Conservation (phyloP, 2,113 vertebrate species). For the Phasianus colchicus region DNA sequence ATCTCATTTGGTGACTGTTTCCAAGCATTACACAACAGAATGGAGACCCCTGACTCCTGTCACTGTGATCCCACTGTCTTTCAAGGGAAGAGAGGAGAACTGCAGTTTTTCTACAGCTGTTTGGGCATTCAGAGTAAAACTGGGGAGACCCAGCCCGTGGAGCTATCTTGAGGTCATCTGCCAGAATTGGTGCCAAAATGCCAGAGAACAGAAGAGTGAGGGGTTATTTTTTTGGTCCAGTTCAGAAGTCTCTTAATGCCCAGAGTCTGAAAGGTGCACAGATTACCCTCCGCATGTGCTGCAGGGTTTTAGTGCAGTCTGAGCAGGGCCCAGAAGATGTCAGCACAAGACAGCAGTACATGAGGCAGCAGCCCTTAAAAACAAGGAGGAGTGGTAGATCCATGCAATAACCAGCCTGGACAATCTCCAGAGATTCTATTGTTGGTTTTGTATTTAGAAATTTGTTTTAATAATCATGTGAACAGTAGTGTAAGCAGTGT, state of each 20-base stretch:
- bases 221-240: neutral
- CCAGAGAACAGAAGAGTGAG: neutral
- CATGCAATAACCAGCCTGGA: neutral
- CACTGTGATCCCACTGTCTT: neutral
- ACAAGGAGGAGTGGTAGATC: fast-evolving
- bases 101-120: neutral
- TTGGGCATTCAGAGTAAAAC: neutral
- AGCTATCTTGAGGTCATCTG: neutral
- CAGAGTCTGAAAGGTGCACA: neutral
- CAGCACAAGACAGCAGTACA: conserved; percentile 18
- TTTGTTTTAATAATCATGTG: neutral
- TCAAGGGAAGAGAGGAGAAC: neutral
- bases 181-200: neutral
- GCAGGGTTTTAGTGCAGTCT: neutral
- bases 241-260: neutral
- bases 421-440: neutral
- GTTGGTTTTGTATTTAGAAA: neutral
- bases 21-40: too few relatives aligned
- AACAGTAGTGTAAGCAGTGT: neutral
- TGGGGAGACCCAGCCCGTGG: neutral
- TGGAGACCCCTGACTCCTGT: neutral
- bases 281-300: fast-evolving
- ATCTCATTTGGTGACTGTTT: neutral
- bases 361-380: neutral
- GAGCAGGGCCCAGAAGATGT: conserved; percentile 44